A percentile compares a stretch with the other conserved stretches of the same genome.
Conservation (phyloP, 2,113 vertebrate species). For the Bujurquina vittata region DNA sequence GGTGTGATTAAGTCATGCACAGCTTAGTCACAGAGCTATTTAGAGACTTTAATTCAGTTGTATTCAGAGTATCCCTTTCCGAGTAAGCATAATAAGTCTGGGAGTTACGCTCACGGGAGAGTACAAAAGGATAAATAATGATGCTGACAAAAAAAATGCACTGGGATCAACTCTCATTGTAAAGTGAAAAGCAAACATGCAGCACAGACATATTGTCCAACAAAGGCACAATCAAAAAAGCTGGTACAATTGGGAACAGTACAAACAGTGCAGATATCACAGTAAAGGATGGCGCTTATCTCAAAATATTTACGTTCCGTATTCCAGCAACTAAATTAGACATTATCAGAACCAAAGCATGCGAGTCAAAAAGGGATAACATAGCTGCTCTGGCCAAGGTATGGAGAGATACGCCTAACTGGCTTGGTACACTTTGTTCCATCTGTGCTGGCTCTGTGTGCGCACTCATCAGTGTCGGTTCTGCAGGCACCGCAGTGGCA, state of each 20-base stretch:
- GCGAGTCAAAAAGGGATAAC: conserved; percentile 60
- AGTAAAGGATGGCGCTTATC: background rate
- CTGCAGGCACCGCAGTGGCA: conserved; percentile 92
- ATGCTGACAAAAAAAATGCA: background rate
- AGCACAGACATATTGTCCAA: background rate
- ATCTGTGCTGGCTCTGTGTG: conserved; percentile 76
- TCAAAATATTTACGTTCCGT: background rate
- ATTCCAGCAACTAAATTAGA: background rate
- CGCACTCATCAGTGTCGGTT: conserved; percentile 89
- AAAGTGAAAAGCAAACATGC: conserved; percentile 25
- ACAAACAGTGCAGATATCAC: background rate
- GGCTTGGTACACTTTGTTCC: conserved; percentile 87
- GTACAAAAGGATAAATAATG: conserved; percentile 10
- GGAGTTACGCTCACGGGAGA: conserved; percentile 21
- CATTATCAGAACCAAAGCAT: background rate
- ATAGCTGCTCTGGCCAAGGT: conserved; percentile 63
- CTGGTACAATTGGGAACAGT: background rate
- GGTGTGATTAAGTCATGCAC: conserved; percentile 61
- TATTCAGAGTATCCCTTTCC: conserved; percentile 21
- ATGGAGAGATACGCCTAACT: conserved; percentile 56
- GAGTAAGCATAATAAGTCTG: conserved; percentile 20
- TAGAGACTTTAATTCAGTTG: conserved; percentile 62
- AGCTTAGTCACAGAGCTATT: conserved; percentile 64
- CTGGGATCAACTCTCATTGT: conserved; percentile 8
- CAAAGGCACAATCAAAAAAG: background rate